Evolutionary conservation across 1,140 invertebrate genomes (phyloP).

Genomic region (Trypoxylus dichotomus): DNA sequence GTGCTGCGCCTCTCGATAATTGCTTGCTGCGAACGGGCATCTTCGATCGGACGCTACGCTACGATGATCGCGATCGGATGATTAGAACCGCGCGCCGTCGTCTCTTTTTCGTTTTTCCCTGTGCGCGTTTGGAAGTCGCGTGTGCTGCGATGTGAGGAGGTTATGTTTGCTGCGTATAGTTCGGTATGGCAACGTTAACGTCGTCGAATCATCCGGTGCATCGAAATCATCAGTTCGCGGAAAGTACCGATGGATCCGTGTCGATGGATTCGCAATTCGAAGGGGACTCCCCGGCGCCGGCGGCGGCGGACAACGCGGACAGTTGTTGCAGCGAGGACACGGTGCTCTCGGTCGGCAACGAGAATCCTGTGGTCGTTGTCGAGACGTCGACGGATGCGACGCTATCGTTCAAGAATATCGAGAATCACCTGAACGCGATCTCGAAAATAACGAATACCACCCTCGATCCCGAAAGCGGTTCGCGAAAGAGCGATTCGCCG

Average conservation of each 20-base stretch:
- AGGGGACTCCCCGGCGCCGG: slow-evolving; percentile 39
- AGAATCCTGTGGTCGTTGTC: slow-evolving; percentile 53
- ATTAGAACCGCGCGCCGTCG: too few relatives aligned
- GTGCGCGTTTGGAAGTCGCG: background rate
- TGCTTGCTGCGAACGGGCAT: background rate
- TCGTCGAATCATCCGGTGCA: slow-evolving; percentile 44
- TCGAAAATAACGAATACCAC: slow-evolving; percentile 57
- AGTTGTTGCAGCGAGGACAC: slow-evolving; percentile 68
- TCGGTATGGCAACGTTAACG: slow-evolving; percentile 48
- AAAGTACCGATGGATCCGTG: slow-evolving; percentile 48
- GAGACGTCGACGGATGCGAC: slow-evolving; percentile 32
- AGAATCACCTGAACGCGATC: slow-evolving; percentile 62
- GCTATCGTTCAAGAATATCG: slow-evolving; percentile 62
- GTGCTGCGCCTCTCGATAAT: slow-evolving; percentile 17
- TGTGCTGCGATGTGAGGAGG: background rate
- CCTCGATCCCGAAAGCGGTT: slow-evolving; percentile 37
- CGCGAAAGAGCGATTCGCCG: slow-evolving; percentile 32
- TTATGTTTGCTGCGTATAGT: background rate
- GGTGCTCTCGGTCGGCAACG: slow-evolving; percentile 68
- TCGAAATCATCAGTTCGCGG: slow-evolving; percentile 42
- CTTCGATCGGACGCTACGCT: background rate
- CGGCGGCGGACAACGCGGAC: slow-evolving; percentile 48
- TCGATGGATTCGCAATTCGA: slow-evolving; percentile 50
- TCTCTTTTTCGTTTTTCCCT: too few relatives aligned
- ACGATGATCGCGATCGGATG: background rate